A percentile compares a stretch with the other conserved stretches of the same genome.
Evolutionary conservation across 2,113 vertebrate species (phyloP).

Genomic region (Nibea albiflora): DNA sequence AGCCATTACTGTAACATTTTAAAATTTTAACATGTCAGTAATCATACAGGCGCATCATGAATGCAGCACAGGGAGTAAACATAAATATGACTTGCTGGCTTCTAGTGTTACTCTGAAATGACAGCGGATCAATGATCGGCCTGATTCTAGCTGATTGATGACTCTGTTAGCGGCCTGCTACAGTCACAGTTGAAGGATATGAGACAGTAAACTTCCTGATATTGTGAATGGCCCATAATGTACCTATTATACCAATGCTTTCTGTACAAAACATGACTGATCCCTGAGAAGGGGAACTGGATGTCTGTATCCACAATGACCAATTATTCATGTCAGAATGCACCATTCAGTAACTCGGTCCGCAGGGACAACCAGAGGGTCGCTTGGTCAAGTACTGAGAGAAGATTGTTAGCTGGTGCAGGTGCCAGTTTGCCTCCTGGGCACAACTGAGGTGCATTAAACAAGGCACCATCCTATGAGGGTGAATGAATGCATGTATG

Average conservation of each 20-base stretch:
- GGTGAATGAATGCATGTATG: too few relatives aligned
- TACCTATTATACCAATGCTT: not conserved
- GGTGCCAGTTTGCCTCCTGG: too few relatives aligned
- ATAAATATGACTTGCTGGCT: conserved; percentile 14
- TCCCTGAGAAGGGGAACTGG: not conserved
- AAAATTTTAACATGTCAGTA: conserved; percentile 21
- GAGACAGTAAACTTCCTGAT: conserved; percentile 8
- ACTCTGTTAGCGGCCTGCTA: conserved; percentile 1
- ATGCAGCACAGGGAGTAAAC: conserved; percentile 6
- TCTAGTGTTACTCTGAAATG: conserved; percentile 2
- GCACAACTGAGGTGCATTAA: too few relatives aligned
- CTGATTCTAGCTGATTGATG: not conserved
- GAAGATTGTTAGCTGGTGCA: too few relatives aligned
- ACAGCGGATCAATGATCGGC: conserved; percentile 20
- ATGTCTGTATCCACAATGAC: not conserved
- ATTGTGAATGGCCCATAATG: not conserved
- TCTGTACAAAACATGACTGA: not conserved
- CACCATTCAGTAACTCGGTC: not conserved
- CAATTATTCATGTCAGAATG: not conserved
- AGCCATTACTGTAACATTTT: conserved; percentile 38
- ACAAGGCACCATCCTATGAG: too few relatives aligned
- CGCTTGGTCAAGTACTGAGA: too few relatives aligned
- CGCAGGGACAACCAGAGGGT: too few relatives aligned
- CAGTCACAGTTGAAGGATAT: conserved; percentile 1
- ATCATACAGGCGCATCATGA: not conserved